Evolutionary conservation across 2,888 invertebrate species (phyloP), one percentile per base, ranked within the genome.

Genomic region (Aspidiotus rigidus): DNA sequence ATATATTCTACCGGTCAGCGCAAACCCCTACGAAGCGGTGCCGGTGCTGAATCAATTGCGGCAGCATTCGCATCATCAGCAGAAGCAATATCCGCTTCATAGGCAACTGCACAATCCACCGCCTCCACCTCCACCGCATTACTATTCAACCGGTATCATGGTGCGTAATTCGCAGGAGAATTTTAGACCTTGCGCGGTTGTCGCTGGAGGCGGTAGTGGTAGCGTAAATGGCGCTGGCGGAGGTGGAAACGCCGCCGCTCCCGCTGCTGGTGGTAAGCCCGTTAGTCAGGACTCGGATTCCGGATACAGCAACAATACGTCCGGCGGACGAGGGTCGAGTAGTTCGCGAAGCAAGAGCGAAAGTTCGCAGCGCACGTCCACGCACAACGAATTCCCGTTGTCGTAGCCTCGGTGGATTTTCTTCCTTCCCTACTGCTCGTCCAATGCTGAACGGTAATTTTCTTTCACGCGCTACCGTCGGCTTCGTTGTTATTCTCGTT

Each of bases 241-340:
- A 13, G 49, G 49, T n/a, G 49, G 10, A 13, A n/a, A n/a, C 49
- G 49, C 11, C 10, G 49, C 11, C n/a, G 49, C 11, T n/a, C 11
- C 11, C 49, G 28, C 28, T 28, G 28, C 28, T 39, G 28, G 59
- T 39, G 39, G 28, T 56, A 69, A 69, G 56, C 69, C 69, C 83
- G 2, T 84, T 84, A 75, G 84, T 85, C 89, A 90, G 73, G 90
- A 90, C 42, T 90, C 90, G 9, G 90, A 90, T 79, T 90, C 90
- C 60, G 90, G 90, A 10, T 90, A 90, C 79, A 90, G 90, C 78
- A 89, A 90, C 78, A 86, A 87, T 75, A 88, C 87, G 7, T 85
- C 85, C 72, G 86, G 86, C 1, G 84, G 85, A 1, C 79, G 84
- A 44, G 69, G 62, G n/a, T 69, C 69, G 28, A 69, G 62, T 55